Base-by-base conservation (phyloP, 1,140 invertebrate species). In the Stegodyphus mimosarum region DNA sequence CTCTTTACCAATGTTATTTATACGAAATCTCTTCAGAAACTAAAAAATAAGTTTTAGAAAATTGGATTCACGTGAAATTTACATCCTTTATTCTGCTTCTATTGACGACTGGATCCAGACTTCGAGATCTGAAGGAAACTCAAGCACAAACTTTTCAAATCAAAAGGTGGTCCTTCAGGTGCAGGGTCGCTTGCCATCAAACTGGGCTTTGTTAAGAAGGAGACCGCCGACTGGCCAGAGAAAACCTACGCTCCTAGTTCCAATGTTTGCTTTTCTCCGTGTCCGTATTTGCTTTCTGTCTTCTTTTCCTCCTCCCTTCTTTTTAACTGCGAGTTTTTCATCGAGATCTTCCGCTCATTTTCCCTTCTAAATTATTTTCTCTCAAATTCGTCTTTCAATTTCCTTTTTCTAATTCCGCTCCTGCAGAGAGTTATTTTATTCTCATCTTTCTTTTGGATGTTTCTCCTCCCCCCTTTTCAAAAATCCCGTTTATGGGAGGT, bases 281-380 rank as follows among this genome's bases (percentile, higher is more conserved):
- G 70, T 51, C 49, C 50, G n/a, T 7, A 51, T 72, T 72, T 72
- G 52, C 52, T 72, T 17, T 51, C 9, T 51, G 13, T 52, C 7
- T 15, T 72, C 13, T 17, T 17, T 51, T 51, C 11, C 69, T 7
- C 5, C 33, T 33, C 33, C 9, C 13, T 33, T 50, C 11, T 72
- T 48, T 72, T n/a, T 72, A n/a, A 15, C 18, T 51, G 70, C 49
- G 50, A 72, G 52, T 72, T 72, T 72, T 72, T 72, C 70, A 51
- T 72, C 70, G 52, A 72, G 15, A 33, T 18, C 17, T 63, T 55
- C 52, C 15, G 66, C 17, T 33, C 17, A 11, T 33, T 6, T 33
- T 11, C 6, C 17, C 6, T 33, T 2, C 15, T 17, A 48, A 70
- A 70, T 13, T 13, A 70, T 13, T 33, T 6, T 48, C 33, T 48